Base-by-base conservation (phyloP, 2,797 vertebrate species). In the Enteromius viviparus region DNA sequence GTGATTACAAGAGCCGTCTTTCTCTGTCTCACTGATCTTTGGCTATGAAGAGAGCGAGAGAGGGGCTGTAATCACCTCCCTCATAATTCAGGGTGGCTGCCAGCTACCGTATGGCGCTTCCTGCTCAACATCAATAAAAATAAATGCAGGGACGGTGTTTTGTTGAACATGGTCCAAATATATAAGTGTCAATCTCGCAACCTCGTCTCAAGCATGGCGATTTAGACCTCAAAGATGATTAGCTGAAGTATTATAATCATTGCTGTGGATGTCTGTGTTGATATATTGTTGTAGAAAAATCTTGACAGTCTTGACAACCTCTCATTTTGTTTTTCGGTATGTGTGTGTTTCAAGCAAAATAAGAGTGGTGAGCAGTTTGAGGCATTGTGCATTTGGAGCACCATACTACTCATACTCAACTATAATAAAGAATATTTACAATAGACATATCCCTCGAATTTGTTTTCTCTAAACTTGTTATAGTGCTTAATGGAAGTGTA, bases 1-100 rank as follows among this genome's bases (percentile, higher is more conserved):
- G 80, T 83, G 85, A 89, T 89, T 89, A 89, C 88, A 88, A 89
- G 87, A 87, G 87, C 84, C 83, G 85, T 80, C 85, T 84, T 80
- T 85, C 85, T 85, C 84, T 42, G 78, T 76, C 81, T 81, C 82
- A 37, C 87, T 85, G 85, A 85, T 87, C 84, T 84, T 81, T 87
- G 69, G 79, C 80, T 85, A 84, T 87, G 72, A 76, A 68, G 55
- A 81, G 51, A 79, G 74, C 68, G 74, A 85, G 62, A 77, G 69
- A 75, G 64, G 74, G 55, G 55, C 82, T 78, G 69, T 88, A 87
- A 85, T 88, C 84, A 81, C 83, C 84, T 80, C 86, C 82, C 81
- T 88, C 88, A 87, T 87, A 85, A 88, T 87, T 78, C 70, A 84
- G 84, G 82, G 47, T 15, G 68, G 42, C 58, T 86, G 80, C 78